Evolutionary conservation across 2,888 invertebrate species (phyloP).

Genomic region (Apodemia hepburni): DNA sequence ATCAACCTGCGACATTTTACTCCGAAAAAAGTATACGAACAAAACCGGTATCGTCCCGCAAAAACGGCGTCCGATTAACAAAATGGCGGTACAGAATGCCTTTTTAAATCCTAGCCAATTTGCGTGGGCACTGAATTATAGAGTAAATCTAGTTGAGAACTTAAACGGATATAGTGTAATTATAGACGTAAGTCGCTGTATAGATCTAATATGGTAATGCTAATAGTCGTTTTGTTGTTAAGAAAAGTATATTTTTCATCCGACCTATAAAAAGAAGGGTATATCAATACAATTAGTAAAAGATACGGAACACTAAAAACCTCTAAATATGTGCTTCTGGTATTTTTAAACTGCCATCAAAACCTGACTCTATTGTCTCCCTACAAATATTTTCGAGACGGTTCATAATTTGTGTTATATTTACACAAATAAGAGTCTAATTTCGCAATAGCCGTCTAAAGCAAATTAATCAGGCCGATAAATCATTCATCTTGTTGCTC

Average conservation of each 20-base stretch:
- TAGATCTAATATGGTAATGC: not conserved
- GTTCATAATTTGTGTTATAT: too few relatives aligned
- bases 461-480: not conserved
- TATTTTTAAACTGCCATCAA: too few relatives aligned
- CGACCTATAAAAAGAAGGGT: too few relatives aligned
- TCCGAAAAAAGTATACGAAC: slow-evolving; percentile 31
- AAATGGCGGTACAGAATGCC: slow-evolving; percentile 36
- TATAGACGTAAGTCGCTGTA: slow-evolving; percentile 4
- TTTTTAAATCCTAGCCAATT: slow-evolving; percentile 30
- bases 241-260: not conserved
- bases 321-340: too few relatives aligned
- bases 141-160: slow-evolving; percentile 26
- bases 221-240: not conserved
- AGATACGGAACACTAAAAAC: too few relatives aligned
- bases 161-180: slow-evolving; percentile 26
- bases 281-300: too few relatives aligned
- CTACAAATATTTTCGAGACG: too few relatives aligned
- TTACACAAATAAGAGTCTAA: not conserved
- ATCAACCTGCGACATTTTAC: slow-evolving; percentile 31
- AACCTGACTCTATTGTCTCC: too few relatives aligned
- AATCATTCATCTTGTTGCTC: not conserved
- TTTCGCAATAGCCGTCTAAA: not conserved
- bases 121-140: slow-evolving; percentile 32
- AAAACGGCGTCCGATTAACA: slow-evolving; percentile 32
- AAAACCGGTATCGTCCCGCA: slow-evolving; percentile 32